Evolutionary conservation across 2,113 vertebrate genomes (phyloP).

Genomic region (Andinoacara biseriatus): DNA sequence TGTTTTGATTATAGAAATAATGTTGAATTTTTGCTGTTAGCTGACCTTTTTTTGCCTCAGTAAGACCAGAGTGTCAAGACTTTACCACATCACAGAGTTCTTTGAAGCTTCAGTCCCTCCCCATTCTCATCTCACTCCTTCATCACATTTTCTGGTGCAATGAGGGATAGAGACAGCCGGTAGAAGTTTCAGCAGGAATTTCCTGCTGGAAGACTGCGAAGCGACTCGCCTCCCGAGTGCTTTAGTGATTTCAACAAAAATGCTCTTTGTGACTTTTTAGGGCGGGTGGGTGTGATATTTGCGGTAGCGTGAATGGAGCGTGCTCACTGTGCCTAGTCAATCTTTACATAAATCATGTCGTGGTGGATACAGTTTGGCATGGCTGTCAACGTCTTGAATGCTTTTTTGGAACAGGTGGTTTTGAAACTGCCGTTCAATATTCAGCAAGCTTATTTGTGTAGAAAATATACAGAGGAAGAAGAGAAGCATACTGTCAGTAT

Average conservation of each 20-base stretch:
- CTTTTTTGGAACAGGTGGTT: slow-evolving; percentile 40
- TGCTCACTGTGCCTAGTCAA: slow-evolving; percentile 4
- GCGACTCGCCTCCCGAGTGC: slow-evolving; percentile 14
- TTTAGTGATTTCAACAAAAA: slow-evolving; percentile 19
- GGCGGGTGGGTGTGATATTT: neutral
- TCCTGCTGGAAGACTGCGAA: slow-evolving; percentile 28
- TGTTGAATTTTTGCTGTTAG: slow-evolving; percentile 8
- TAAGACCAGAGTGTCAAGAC: slow-evolving; percentile 19
- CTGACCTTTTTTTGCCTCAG: slow-evolving; percentile 27
- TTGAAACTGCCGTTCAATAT: neutral
- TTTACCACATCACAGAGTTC: slow-evolving; percentile 28
- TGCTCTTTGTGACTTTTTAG: neutral
- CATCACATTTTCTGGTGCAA: slow-evolving; percentile 5
- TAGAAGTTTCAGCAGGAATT: slow-evolving; percentile 45
- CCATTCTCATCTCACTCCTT: neutral
- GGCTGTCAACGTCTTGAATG: slow-evolving; percentile 15
- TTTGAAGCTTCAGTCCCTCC: slow-evolving; percentile 12
- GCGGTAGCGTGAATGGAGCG: neutral
- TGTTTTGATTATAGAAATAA: slow-evolving; percentile 56
- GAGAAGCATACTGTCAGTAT: neutral
- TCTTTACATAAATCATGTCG: slow-evolving; percentile 25
- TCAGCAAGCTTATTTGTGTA: neutral
- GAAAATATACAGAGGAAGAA: slow-evolving; percentile 7
- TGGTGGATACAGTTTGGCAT: slow-evolving; percentile 2
- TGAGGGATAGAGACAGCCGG: slow-evolving; percentile 62